These are phyloP conservation scores for Eumerus sabulonum DNA, from an alignment of 2,888 invertebrate species.

Conservation along the genomic window DNA sequence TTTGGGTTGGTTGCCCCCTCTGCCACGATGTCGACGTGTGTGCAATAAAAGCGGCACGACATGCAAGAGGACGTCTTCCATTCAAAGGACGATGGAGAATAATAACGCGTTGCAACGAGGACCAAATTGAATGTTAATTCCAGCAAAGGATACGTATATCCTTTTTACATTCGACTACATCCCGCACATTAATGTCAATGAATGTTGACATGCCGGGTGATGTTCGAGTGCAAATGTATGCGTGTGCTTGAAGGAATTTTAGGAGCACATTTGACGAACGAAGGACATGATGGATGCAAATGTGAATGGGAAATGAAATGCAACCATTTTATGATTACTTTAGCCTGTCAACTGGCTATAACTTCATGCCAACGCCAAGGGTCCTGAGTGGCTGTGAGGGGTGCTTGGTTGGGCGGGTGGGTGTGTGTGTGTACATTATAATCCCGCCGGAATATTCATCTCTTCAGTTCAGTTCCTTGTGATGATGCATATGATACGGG, in stretches of 20 bases:
- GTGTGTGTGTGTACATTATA: not conserved
- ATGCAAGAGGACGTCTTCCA: slow-evolving; percentile 51
- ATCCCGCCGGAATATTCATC: not conserved
- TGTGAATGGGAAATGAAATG: slow-evolving; percentile 62
- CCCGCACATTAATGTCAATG: slow-evolving; percentile 52
- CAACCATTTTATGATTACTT: slow-evolving; percentile 67
- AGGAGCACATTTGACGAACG: slow-evolving; percentile 47
- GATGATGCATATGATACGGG: no score
- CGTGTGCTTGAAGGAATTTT: slow-evolving; percentile 13
- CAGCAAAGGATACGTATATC: slow-evolving; percentile 44
- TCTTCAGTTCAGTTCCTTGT: no score
- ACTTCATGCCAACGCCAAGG: not conserved
- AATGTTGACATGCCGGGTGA: slow-evolving; percentile 40
- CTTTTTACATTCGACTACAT: slow-evolving; percentile 53
- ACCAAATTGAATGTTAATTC: slow-evolving; percentile 64
- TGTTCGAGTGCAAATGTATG: not conserved
- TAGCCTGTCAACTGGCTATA: slow-evolving; percentile 41
- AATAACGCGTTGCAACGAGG: slow-evolving; percentile 51
- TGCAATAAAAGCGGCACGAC: slow-evolving; percentile 46
- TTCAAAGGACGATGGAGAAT: slow-evolving; percentile 44
- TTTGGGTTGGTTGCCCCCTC: no score
- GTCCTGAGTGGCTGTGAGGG: slow-evolving; percentile 15
- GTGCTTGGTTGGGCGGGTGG: no score
- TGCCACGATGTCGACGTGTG: no score
- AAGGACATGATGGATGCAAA: slow-evolving; percentile 55